A percentile compares a stretch with the other conserved stretches of the same genome.
Conservation (phyloP, 2,113 vertebrate genomes). For the Morone chrysops region DNA sequence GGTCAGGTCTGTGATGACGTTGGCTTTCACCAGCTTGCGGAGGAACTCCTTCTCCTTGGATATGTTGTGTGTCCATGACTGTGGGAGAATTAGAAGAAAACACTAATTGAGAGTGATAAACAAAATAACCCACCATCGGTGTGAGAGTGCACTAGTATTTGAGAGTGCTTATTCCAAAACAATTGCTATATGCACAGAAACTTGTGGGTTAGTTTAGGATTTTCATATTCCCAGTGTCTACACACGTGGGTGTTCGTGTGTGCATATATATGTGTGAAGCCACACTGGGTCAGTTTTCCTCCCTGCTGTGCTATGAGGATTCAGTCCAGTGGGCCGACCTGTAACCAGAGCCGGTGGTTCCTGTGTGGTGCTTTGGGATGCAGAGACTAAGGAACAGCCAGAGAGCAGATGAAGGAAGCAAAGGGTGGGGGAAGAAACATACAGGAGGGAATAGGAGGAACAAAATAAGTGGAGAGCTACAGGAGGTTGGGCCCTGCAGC, state of each 20-base stretch:
- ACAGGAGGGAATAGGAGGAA: conserved; percentile 29
- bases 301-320: conserved; percentile 57
- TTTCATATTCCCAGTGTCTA: conserved; percentile 21
- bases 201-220: conserved; percentile 9
- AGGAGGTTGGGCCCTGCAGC: conserved; percentile 35
- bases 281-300: conserved; percentile 42
- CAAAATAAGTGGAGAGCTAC: too few relatives aligned
- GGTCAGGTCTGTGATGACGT: conserved; percentile 94
- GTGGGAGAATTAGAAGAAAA: conserved; percentile 48
- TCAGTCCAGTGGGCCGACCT: conserved; percentile 29
- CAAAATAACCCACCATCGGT: background rate
- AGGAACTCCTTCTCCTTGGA: conserved; percentile 97
- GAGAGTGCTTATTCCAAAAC: background rate
- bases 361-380: conserved; percentile 59
- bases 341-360: conserved; percentile 72
- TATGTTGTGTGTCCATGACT: conserved; percentile 99
- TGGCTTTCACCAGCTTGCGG: conserved; percentile 94
- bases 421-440: conserved; percentile 31
- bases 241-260: conserved; percentile 29
- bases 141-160: background rate
- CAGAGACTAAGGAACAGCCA: conserved; percentile 33
- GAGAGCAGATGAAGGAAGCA: conserved; percentile 46
- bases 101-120: background rate
- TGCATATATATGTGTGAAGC: conserved; percentile 33
- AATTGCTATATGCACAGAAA: background rate